These are phyloP conservation scores for Boloria euphrosyne DNA, from an alignment of 2,888 invertebrate species.

Conservation along the genomic window DNA sequence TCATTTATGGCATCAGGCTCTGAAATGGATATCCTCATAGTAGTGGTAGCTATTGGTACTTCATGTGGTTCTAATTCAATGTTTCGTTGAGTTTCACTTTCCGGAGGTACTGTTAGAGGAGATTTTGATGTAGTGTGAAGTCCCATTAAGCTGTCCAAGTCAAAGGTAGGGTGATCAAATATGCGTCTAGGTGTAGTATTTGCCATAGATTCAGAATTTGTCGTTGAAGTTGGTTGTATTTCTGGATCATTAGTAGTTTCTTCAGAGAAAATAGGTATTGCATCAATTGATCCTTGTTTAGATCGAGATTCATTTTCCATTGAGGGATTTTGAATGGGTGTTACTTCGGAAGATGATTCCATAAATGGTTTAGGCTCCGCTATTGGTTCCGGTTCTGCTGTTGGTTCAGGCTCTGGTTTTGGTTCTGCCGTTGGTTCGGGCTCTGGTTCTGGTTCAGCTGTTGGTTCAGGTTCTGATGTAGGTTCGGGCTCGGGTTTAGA, in stretches of 20 bases:
- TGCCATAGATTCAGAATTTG: slow-evolving; percentile 1
- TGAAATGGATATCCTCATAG: slow-evolving; percentile 51
- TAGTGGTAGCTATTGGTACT: slow-evolving; percentile 46
- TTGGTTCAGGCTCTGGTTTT: slow-evolving; percentile 54
- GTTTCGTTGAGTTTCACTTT: slow-evolving; percentile 28
- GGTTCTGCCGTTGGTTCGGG: slow-evolving; percentile 47
- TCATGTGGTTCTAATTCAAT: slow-evolving; percentile 35
- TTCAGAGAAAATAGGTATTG: slow-evolving; percentile 20
- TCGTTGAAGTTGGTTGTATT: neutral
- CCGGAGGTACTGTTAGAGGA: slow-evolving; percentile 7
- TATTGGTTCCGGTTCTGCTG: slow-evolving; percentile 58
- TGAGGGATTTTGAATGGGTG: slow-evolving; percentile 36
- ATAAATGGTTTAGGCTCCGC: slow-evolving; percentile 65
- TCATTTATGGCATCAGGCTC: slow-evolving; percentile 56
- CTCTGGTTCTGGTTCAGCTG: slow-evolving; percentile 40
- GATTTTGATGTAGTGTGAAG: slow-evolving; percentile 33
- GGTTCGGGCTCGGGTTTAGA: slow-evolving; percentile 51
- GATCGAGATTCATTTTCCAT: slow-evolving; percentile 28
- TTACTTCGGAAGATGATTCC: slow-evolving; percentile 44
- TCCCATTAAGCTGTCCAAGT: slow-evolving; percentile 35
- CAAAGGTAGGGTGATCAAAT: slow-evolving; percentile 30
- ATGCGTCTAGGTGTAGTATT: slow-evolving; percentile 19
- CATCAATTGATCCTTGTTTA: slow-evolving; percentile 36
- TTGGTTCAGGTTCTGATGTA: slow-evolving; percentile 40
- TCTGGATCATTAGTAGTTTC: slow-evolving; percentile 2